Evolutionary conservation across 1,140 invertebrate genomes (phyloP), one percentile per base, ranked within the genome.

Genomic region (Xylocopa sonorina): DNA sequence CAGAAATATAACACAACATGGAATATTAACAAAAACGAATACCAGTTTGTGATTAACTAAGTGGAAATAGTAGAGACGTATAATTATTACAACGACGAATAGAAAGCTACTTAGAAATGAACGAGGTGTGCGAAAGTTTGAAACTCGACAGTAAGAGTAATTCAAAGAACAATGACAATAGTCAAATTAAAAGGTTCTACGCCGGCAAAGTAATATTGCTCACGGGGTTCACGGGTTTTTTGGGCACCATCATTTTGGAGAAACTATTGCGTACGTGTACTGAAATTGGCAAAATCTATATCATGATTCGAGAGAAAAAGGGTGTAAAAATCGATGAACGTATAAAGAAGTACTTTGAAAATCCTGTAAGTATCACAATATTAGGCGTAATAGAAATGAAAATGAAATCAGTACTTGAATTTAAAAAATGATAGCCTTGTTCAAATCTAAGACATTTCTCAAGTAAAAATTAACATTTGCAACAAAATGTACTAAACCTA

Each of bases 301-400:
- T 95, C n/a, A 90, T 96, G 38, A 89, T 96, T 57, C 87, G 95
- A 75, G 88, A 91, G 7, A 94, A 95, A 78, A 93, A 93, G 81
- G 93, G 92, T 41, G 89, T 92, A 69, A 89, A 89, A 46, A 86
- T 93, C 1, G 67, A 88, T 27, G 85, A 91, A 16, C 83, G 91
- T 50, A 78, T 93, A 24, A 79, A 92, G 34, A 77, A 88, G 74
- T 80, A 87, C 29, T 90, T 89, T 50, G 48, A 89, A 18, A 73
- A 90, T 67, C 50, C 69, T 41, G 91, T 92, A 83, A 86, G 87
- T 89, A 76, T 9, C 29, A 4, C 41, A 29, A 6, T 48, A 66
- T 6, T n/a, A n/a, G n/a, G n/a, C n/a, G n/a, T n/a, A 38, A 38
- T 38, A 3, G 38, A 18, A 21, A 5, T 5, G 48, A 69, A 77